Evolutionary conservation across 2,888 invertebrate species (phyloP), one percentile per base, ranked within the genome.

Genomic region (Bugula neritina): DNA sequence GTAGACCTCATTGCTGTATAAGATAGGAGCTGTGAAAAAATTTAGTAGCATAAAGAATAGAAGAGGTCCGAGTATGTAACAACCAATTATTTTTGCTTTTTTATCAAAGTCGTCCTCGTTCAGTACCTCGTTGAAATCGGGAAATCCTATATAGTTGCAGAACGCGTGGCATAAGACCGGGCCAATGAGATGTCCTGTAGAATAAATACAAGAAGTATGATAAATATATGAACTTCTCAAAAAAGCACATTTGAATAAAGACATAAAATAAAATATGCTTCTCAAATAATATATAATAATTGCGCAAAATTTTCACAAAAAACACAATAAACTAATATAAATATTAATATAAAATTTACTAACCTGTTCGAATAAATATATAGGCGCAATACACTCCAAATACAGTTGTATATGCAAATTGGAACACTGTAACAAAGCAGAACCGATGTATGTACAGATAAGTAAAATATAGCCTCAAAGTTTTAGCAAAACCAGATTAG

Each of bases 71-170:
- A 93, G 82, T 83, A 92, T 94, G 72, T 90, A 86, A 58, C 85
- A 83, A 34, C 89, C 86, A 5, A 81, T 78, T 1, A 92, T 87
- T 31, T 90, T 82, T 21, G 87, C 82, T 76, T 90, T 88, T 77
- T 90, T 88, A 2, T 87, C 86, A 73, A 86, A 85, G 54, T 79
- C 76, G 76, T 87, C 84, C 78, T 88, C 89, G 29, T 87, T 87
- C 73, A 88, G 81, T 1, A 92, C 85, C 80, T 91, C 93, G 1
- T 87, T 87, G 75, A 96, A 87, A 83, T 94, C 92, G 0, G 96
- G 96, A 80, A 96, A 91, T 5, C 96, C 96, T 93, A 97, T 94
- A 84, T 93, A 92, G 84, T 97, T 97, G 85, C 97, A 97, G 84
- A 95, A 94, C 43, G 93, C 91, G 84, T 97, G 97, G 0, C 91